Percentiles rank a stretch among this genome's conserved stretches.
Evolutionary conservation across 2,888 invertebrate genomes (phyloP).

Genomic region (Coenonympha glycerion): DNA sequence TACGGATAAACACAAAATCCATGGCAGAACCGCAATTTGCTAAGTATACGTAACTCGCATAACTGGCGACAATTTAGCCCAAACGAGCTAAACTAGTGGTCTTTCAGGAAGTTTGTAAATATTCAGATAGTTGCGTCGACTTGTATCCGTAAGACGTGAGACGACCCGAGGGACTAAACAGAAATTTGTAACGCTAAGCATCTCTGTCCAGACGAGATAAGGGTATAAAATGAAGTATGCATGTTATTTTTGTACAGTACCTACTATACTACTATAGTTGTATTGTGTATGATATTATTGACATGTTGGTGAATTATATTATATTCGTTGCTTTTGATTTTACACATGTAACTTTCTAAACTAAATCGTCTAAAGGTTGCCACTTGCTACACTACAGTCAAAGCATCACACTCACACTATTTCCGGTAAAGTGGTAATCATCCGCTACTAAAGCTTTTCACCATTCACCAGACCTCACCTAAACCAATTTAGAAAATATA

Average conservation of each 20-base stretch:
- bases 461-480: too few species aligned
- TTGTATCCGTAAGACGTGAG: conserved; percentile 41
- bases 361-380: too few species aligned
- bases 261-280: too few species aligned
- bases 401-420: too few species aligned
- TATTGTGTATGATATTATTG: too few species aligned
- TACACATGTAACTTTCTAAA: too few species aligned
- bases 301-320: too few species aligned
- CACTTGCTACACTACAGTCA: too few species aligned
- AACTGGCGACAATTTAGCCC: conserved; percentile 26
- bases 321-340: too few species aligned
- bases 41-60: conserved; percentile 22
- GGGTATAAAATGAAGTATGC: conserved; percentile 13
- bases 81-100: conserved; percentile 41
- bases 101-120: conserved; percentile 42
- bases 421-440: too few species aligned
- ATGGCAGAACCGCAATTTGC: conserved; percentile 5
- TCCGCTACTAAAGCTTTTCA: too few species aligned
- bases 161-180: conserved; percentile 25
- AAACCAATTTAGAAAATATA: too few species aligned
- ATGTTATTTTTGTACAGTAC: background rate
- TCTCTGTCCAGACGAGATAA: conserved; percentile 29
- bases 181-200: conserved; percentile 39
- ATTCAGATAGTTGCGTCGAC: conserved; percentile 49
- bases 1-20: conserved; percentile 7